A percentile compares a stretch with the other conserved stretches of the same genome.
Conservation (phyloP, 2,797 vertebrate species). For the Morelia viridis region DNA sequence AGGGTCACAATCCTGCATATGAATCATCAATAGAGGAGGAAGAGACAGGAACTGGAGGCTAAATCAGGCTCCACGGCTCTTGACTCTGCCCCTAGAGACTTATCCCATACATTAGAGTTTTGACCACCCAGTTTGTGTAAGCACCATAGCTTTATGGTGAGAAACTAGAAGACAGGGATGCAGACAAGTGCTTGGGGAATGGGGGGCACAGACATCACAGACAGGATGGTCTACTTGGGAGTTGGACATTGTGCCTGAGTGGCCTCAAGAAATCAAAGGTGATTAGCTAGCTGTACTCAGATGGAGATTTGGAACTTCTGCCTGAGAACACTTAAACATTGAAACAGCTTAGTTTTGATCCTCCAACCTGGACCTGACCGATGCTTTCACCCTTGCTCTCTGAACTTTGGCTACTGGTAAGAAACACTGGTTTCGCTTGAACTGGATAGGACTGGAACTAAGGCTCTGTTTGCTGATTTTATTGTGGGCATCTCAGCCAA, state of each 20-base stretch:
- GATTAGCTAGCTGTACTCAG: neutral
- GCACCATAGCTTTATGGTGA: neutral
- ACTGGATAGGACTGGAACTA: neutral
- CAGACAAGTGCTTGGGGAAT: neutral
- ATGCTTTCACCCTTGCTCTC: neutral
- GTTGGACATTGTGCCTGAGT: neutral
- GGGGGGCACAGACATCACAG: neutral
- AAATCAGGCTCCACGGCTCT: neutral
- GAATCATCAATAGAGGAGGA: neutral
- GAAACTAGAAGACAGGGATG: neutral
- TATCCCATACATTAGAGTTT: neutral
- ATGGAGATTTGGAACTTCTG: neutral
- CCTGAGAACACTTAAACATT: neutral
- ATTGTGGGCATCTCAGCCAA: neutral
- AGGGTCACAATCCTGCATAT: neutral
- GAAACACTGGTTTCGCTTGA: neutral
- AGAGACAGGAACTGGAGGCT: neutral
- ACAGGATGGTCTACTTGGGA: too few species aligned
- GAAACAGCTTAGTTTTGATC: neutral
- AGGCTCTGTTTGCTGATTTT: neutral
- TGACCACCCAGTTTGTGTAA: neutral
- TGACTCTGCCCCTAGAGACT: neutral
- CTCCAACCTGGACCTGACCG: neutral
- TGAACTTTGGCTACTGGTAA: neutral
- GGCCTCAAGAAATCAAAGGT: neutral